Evolutionary conservation across 2,888 invertebrate species (phyloP).

Genomic region (Caenorhabditis wallacei): DNA sequence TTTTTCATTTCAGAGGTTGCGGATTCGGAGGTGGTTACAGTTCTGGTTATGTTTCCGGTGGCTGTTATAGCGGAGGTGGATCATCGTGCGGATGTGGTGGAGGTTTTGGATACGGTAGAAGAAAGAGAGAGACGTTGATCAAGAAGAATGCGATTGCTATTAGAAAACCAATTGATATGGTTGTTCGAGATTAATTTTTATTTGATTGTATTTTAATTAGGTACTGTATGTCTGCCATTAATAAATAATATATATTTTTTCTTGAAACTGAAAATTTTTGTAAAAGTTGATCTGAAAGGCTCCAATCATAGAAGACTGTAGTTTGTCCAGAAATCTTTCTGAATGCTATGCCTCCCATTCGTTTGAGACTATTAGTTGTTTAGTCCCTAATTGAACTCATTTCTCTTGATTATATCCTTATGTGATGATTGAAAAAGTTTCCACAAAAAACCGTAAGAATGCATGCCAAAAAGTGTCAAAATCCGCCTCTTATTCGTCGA

Average conservation of each 20-base stretch:
- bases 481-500: slow-evolving; percentile 36
- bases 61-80: slow-evolving; percentile 62
- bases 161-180: slow-evolving; percentile 60
- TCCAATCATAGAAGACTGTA: too few species aligned
- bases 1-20: slow-evolving; percentile 56
- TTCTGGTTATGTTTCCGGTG: slow-evolving; percentile 56
- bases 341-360: too few species aligned
- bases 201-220: neutral
- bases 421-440: slow-evolving; percentile 4
- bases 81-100: slow-evolving; percentile 51
- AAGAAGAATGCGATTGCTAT: slow-evolving; percentile 63
- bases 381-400: slow-evolving; percentile 6
- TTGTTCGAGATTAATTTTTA: slow-evolving; percentile 38
- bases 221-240: slow-evolving; percentile 13
- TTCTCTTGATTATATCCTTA: slow-evolving; percentile 9
- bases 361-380: too few species aligned
- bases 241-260: neutral
- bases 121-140: slow-evolving; percentile 69
- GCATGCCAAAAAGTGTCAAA: slow-evolving; percentile 58
- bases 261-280: too few species aligned
- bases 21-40: slow-evolving; percentile 64
- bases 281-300: too few species aligned
- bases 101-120: slow-evolving; percentile 66
- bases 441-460: slow-evolving; percentile 46
- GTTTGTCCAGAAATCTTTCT: too few species aligned